Evolutionary conservation across 1,140 invertebrate genomes (phyloP), one percentile per base, ranked within the genome.

Genomic region (Anoplophora glabripennis): DNA sequence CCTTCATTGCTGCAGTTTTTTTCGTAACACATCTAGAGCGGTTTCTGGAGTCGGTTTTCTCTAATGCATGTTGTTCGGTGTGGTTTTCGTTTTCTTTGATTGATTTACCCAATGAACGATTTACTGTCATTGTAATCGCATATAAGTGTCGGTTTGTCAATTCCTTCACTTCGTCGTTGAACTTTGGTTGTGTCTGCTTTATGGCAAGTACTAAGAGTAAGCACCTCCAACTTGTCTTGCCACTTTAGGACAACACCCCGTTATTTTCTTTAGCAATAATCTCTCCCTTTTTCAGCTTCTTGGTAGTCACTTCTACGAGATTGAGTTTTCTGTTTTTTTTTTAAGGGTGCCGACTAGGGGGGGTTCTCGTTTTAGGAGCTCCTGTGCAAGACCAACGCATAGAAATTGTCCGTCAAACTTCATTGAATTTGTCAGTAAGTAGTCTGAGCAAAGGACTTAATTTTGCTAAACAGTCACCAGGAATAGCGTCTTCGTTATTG

Each of bases 261-360:
- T 72, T 57, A 71, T 68, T 70, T 70, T 76, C 63, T 59, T 53
- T 63, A 12, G 68, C 56, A 61, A 55, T 54, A 57, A 53, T 61
- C 77, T 69, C n/a, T 17, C 72, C 69, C 65, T 64, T 64, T 64
- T 75, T 74, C 51, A 77, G 66, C 58, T 74, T 78, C 52, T 63
- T 61, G 37, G 60, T 59, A 49, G 72, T 63, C 7, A 78, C 61
- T 37, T 69, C 65, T 57, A 71, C 69, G 21, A 72, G 71, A 47
- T 75, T 69, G 48, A 63, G 59, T 64, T 72, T 74, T 48, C 71
- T 59, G 55, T 75, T 76, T 64, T 64, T n/a, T n/a, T 65, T 46
- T 69, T 61, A 53, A 80, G 46, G 60, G 77, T 80, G 52, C 76
- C 75, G 52, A 77, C 64, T 5, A 76, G 67, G 74, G 80, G 74